These are phyloP conservation scores for Drosophila mojavensis DNA, from an alignment of 1,140 invertebrate genomes.

Conservation along the genomic window DNA sequence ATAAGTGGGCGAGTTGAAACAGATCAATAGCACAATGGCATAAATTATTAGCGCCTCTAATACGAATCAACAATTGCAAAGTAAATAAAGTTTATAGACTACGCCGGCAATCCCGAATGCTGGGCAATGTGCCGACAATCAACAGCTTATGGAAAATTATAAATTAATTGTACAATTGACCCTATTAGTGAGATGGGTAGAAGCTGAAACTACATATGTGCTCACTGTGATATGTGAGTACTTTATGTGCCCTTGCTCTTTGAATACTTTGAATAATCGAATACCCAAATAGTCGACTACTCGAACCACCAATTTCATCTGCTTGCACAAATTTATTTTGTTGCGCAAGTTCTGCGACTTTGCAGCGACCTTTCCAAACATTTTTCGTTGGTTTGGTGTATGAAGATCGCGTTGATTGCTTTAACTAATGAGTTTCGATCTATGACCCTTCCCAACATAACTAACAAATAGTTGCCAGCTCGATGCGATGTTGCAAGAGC, in stretches of 20 bases:
- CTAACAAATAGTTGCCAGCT: constrained; percentile 11
- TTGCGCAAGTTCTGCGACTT: constrained; percentile 42
- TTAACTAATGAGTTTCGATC: constrained; percentile 43
- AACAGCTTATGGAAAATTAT: constrained; percentile 35
- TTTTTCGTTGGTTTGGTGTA: constrained; percentile 1
- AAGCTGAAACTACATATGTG: constrained; percentile 30
- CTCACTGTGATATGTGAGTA: constrained; percentile 15
- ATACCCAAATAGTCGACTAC: not conserved
- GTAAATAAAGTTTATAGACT: too few relatives aligned
- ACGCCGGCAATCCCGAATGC: not conserved
- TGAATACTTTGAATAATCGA: constrained; percentile 23
- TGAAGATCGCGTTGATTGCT: constrained; percentile 40
- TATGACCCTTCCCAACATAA: constrained; percentile 30
- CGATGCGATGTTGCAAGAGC: constrained; percentile 10
- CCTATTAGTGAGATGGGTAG: constrained; percentile 32
- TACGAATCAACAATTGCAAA: too few relatives aligned
- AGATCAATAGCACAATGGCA: too few relatives aligned
- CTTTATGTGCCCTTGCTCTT: constrained; percentile 3
- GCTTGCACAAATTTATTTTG: constrained; percentile 29
- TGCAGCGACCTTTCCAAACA: constrained; percentile 34
- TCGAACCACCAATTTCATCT: constrained; percentile 24
- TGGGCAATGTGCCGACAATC: constrained; percentile 13
- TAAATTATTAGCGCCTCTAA: too few relatives aligned
- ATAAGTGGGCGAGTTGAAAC: too few relatives aligned
- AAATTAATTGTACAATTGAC: constrained; percentile 58